Base-by-base conservation (phyloP, 2,113 vertebrate genomes). In the Mesoclemmys tuberculata region DNA sequence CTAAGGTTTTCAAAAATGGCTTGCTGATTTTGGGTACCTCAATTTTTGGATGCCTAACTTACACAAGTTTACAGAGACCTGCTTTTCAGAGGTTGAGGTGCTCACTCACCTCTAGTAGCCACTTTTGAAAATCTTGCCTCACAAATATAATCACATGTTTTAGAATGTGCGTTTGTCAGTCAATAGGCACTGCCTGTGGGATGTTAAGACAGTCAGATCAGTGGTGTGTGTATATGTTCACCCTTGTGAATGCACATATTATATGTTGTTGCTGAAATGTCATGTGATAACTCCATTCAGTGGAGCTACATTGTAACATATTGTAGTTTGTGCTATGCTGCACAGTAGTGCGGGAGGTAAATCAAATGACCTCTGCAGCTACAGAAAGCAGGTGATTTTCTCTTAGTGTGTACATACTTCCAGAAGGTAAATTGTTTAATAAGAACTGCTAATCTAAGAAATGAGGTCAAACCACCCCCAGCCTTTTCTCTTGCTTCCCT, bases 161-260 rank as follows among this genome's bases (percentile, higher is more conserved):
- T 52, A 78, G 71, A 8, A 5, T 31, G 9, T 0, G 0, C 0
- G 0, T 8, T 55, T 64, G 44, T 19, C 31, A 64, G 61, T 18
- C 16, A 16, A 64, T 14, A 64, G 91, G 8, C 6, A 16, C 85
- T 84, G 18, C 4, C 71, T 10, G 35, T 84, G 55, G 6, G 5
- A 1, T 80, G 38, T 2, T 35, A 64, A 88, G 92, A 78, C 38
- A 82, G 16, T 1, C 4, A 35, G 13, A n/a, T 80, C 19, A 10
- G 7, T 68, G 75, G 71, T 41, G 10, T 74, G 71, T 64, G 61
- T 74, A 41, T 74, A 41, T 74, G n/a, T 41, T 74, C 71, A 74
- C 22, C 56, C 7, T 22, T 26, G 21, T 26, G 38, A 74, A 74
- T 74, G 22, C 21, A 74, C 11, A 44, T 41, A 26, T 41, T 58